Percentiles rank a stretch among this genome's conserved stretches.
phyloP scores from a whole-genome alignment of 2,888 invertebrate species.

The Tryphoninae sp. region DNA sequence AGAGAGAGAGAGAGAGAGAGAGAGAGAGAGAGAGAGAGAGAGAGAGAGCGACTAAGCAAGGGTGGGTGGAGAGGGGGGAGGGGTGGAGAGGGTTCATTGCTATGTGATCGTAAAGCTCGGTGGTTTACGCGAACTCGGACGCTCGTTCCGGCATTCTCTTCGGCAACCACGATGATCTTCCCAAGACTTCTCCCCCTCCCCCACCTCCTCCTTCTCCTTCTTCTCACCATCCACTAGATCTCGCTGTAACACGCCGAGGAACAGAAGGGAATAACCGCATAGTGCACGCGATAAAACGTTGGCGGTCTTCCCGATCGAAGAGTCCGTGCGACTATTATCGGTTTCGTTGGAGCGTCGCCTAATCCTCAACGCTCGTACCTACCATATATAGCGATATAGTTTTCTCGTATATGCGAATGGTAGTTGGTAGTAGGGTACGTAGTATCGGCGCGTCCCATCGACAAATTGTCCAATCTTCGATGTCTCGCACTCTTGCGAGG shows the following conservation, averaged over 20 bases:
- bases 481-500: constrained; percentile 40
- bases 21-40: constrained; percentile 6
- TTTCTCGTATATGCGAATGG: too few species aligned
- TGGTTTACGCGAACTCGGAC: constrained; percentile 62
- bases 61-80: neutral
- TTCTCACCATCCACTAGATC: neutral
- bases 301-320: constrained; percentile 53
- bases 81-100: constrained; percentile 16
- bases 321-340: constrained; percentile 58
- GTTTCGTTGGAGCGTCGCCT: constrained; percentile 45
- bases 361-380: constrained; percentile 25
- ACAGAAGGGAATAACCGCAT: constrained; percentile 11
- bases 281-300: constrained; percentile 55
- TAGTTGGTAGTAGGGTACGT: too few species aligned
- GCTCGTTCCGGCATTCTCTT: constrained; percentile 55
- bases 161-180: constrained; percentile 19
- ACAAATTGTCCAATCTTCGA: constrained; percentile 61
- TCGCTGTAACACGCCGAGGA: constrained; percentile 16
- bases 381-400: constrained; percentile 17
- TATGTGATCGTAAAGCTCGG: constrained; percentile 64
- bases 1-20: constrained; percentile 14
- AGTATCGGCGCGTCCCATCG: constrained; percentile 56
- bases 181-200: constrained; percentile 18
- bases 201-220: neutral
- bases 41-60: neutral